These are phyloP conservation scores for Serinus canaria DNA, from an alignment of 2,113 vertebrate species.

Conservation along the genomic window DNA sequence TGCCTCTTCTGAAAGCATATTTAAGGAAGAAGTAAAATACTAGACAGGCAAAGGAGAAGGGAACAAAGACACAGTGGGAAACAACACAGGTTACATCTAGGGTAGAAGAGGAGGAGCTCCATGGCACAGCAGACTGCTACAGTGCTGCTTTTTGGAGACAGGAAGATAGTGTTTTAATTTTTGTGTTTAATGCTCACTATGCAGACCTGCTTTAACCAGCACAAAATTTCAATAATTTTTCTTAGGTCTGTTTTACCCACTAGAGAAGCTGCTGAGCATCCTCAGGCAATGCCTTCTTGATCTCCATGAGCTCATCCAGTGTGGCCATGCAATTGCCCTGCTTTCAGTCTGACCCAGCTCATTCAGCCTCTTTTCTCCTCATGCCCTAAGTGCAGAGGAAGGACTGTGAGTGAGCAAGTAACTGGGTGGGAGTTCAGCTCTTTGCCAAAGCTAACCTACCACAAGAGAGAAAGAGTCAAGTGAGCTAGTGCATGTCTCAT, in stretches of 20 bases:
- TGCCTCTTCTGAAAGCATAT: not conserved
- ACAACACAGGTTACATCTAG: not conserved
- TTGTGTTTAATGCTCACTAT: not conserved
- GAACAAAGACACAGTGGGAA: not conserved
- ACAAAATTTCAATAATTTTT: not conserved
- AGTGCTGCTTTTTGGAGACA: not conserved
- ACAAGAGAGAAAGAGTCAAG: not conserved
- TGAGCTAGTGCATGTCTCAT: not conserved
- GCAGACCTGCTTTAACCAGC: not conserved
- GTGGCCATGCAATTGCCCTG: not conserved
- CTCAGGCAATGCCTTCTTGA: too few relatives aligned
- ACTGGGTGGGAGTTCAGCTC: not conserved
- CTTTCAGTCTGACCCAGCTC: not conserved
- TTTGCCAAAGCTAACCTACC: not conserved
- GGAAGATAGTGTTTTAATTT: not conserved
- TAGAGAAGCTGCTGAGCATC: not conserved
- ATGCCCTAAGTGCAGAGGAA: not conserved
- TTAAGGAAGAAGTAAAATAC: not conserved
- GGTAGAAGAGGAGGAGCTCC: not conserved
- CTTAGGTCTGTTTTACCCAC: not conserved
- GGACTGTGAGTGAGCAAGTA: rapidly evolving
- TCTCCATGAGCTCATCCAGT: too few relatives aligned
- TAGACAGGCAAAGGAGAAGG: not conserved
- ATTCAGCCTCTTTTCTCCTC: rapidly evolving
- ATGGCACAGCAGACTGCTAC: not conserved